Evolutionary conservation across 2,888 invertebrate genomes (phyloP).

Genomic region (Aporophyla nigra): DNA sequence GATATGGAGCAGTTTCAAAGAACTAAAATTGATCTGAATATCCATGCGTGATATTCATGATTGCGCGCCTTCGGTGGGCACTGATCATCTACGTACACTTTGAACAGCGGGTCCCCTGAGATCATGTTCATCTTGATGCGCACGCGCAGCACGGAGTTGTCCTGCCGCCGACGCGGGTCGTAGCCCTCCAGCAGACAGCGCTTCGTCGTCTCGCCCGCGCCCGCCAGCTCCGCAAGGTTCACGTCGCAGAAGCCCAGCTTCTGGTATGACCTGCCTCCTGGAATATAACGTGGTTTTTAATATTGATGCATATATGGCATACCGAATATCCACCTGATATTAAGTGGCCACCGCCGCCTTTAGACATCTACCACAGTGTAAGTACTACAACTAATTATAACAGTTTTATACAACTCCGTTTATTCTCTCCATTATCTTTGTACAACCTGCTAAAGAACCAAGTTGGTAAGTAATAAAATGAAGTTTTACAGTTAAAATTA

Average conservation of each 20-base stretch:
- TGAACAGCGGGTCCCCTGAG: conserved; percentile 98
- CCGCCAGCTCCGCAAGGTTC: conserved; percentile 99
- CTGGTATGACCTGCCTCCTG: conserved; percentile 95
- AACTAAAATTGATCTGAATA: neutral
- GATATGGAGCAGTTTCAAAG: neutral
- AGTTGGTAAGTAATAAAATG: conserved; percentile 14
- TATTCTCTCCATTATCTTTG: neutral
- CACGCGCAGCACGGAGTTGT: conserved; percentile 98
- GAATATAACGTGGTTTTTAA: conserved; percentile 18
- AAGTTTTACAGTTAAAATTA: conserved; percentile 14
- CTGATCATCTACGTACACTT: conserved; percentile 92
- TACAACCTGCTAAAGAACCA: neutral
- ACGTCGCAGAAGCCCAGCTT: conserved; percentile 99
- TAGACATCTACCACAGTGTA: no score
- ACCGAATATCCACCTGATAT: neutral
- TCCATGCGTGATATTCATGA: neutral
- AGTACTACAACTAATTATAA: neutral
- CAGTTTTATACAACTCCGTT: neutral
- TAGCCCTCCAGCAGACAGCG: conserved; percentile 98
- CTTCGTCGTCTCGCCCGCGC: conserved; percentile 96
- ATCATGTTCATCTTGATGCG: conserved; percentile 98
- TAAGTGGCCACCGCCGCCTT: neutral
- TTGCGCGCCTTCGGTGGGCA: neutral
- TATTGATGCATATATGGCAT: neutral
- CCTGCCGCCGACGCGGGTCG: conserved; percentile 97